Base-by-base conservation (phyloP, 2,888 invertebrate species). In the Ectobius pallidus region DNA sequence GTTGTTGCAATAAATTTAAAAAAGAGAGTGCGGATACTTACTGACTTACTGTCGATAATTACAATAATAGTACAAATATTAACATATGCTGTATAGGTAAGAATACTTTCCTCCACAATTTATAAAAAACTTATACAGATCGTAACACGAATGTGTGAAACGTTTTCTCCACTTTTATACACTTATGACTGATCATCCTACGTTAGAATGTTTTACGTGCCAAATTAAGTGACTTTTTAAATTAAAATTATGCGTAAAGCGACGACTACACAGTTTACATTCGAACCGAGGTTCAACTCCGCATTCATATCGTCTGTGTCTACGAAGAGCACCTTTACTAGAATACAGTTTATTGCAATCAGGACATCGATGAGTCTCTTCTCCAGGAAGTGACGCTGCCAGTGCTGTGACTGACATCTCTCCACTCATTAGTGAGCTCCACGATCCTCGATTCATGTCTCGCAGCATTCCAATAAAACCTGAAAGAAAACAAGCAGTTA, bases 281-380 rank as follows among this genome's bases (percentile, higher is more conserved):
- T 55, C 34, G 25, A 72, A 72, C 32, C 61, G 72, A n/a, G 76
- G 74, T 76, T 83, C 82, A 0, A 83, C 70, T 58, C 83, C 83
- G 74, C 93, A 93, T 83, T 93, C 93, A 75, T 93, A 92, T 85
- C 90, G 91, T 83, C 92, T 93, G 84, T 94, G 94, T 4, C 92
- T 88, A 14, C 92, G 87, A 86, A 94, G 86, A 74, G 93, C 93
- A 65, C 92, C 93, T 84, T 92, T 94, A 93, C 94, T 94, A 79
- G 93, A 89, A 83, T 94, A 94, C 77, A 91, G 88, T 83, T 94
- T 94, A 76, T 94, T 93, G 84, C 94, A 94, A 81, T 93, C 93
- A 68, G 92, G 87, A 80, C 94, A 94, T 82, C 30, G 18, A n/a
- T 58, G 22, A 2, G 32, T 20, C 1, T 27, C 46, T 30, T 11